phyloP scores from a whole-genome alignment of 2,113 vertebrate species.

The Chrysemys picta region DNA sequence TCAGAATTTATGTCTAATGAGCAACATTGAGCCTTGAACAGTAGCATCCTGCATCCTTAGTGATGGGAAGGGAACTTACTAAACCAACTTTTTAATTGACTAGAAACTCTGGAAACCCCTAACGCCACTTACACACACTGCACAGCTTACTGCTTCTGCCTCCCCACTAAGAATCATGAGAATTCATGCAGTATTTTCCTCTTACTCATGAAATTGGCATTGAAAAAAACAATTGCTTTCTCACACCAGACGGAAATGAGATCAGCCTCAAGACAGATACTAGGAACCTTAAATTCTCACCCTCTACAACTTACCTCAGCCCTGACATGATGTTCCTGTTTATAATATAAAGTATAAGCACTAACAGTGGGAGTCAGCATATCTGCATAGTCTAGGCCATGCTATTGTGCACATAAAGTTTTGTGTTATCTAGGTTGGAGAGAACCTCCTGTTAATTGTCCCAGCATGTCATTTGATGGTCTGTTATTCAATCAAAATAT shows the following conservation, averaged over 20 bases:
- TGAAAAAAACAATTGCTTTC: conserved; percentile 48
- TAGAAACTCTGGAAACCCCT: conserved; percentile 54
- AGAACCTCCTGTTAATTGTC: conserved; percentile 39
- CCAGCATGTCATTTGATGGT: conserved; percentile 38
- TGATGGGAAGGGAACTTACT: conserved; percentile 26
- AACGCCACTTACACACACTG: conserved; percentile 38
- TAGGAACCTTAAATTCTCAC: conserved; percentile 9
- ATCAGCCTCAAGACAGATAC: conserved; percentile 50
- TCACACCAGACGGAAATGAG: conserved; percentile 64
- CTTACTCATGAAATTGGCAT: conserved; percentile 50
- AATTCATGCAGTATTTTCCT: conserved; percentile 47
- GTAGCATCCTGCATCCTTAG: neutral
- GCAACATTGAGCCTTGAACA: neutral
- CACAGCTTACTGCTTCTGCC: conserved; percentile 32
- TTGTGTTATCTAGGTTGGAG: neutral
- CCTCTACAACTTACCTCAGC: conserved; percentile 41
- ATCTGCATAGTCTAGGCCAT: neutral
- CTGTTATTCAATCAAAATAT: conserved; percentile 39
- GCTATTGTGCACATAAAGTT: neutral
- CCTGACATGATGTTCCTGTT: conserved; percentile 36
- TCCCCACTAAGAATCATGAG: conserved; percentile 44
- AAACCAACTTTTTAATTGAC: conserved; percentile 66
- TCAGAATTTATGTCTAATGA: fast-evolving
- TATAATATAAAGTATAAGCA: conserved; percentile 31
- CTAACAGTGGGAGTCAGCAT: neutral